These are phyloP conservation scores for Baryphthengus martii DNA, from an alignment of 2,113 vertebrate species.

Conservation along the genomic window DNA sequence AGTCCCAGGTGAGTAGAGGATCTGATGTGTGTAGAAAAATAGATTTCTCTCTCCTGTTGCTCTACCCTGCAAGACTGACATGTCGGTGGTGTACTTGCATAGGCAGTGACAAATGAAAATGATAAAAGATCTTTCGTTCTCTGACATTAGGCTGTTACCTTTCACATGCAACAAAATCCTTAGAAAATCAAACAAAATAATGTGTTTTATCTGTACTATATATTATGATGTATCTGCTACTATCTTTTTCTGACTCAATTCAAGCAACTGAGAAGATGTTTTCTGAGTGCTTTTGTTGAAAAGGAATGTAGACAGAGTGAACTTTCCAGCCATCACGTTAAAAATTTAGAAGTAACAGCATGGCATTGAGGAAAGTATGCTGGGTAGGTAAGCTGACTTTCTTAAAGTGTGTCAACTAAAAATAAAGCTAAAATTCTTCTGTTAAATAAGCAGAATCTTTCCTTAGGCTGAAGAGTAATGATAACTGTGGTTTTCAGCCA, in stretches of 20 bases:
- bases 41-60: neutral
- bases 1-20: neutral
- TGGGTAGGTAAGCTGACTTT: neutral
- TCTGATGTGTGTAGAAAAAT: neutral
- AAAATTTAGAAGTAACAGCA: neutral
- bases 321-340: neutral
- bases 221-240: neutral
- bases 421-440: constrained; percentile 27
- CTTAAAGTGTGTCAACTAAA: neutral
- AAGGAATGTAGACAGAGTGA: neutral
- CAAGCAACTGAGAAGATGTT: neutral
- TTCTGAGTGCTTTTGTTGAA: neutral
- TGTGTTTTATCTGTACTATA: neutral
- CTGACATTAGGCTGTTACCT: neutral
- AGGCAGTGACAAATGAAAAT: neutral
- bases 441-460: constrained; percentile 37
- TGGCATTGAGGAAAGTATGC: neutral
- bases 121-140: neutral
- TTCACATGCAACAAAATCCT: neutral
- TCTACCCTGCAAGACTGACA: neutral
- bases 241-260: neutral
- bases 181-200: neutral
- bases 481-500: neutral
- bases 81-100: neutral
- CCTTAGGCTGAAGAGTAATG: constrained; percentile 14